phyloP scores from a whole-genome alignment of 2,888 invertebrate species.

The Acanthopleura granulata region DNA sequence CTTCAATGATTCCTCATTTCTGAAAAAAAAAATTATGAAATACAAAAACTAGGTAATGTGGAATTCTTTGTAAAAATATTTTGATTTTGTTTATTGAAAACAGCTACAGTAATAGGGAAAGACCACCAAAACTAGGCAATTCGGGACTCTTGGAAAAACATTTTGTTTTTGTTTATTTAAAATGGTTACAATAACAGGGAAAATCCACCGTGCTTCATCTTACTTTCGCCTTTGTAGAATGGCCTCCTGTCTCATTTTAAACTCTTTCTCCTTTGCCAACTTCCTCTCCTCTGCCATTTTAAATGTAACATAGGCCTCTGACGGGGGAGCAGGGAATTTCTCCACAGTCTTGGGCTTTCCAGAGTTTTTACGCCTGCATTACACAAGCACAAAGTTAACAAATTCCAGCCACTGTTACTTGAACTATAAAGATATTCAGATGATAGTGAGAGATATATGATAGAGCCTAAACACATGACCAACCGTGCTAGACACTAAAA shows the following conservation, averaged over 20 bases:
- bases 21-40: constrained; percentile 32
- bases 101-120: not conserved
- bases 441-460: too few species aligned
- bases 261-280: constrained; percentile 53
- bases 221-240: constrained; percentile 64
- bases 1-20: constrained; percentile 59
- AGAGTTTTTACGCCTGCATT: not conserved
- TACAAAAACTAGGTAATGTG: too few species aligned
- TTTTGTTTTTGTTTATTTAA: not conserved
- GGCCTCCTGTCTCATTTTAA: constrained; percentile 62
- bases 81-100: not conserved
- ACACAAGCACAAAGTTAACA: too few species aligned
- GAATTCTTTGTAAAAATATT: too few species aligned
- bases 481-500: too few species aligned
- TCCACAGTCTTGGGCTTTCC: not conserved
- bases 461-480: too few species aligned
- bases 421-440: too few species aligned
- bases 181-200: not conserved
- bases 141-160: too few species aligned
- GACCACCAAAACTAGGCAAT: not conserved
- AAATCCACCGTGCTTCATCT: constrained; percentile 15
- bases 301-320: constrained; percentile 49
- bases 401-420: too few species aligned
- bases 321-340: constrained; percentile 48
- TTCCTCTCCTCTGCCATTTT: constrained; percentile 58